Conservation (phyloP, 2,797 vertebrate genomes). For the Taeniopygia guttata region DNA sequence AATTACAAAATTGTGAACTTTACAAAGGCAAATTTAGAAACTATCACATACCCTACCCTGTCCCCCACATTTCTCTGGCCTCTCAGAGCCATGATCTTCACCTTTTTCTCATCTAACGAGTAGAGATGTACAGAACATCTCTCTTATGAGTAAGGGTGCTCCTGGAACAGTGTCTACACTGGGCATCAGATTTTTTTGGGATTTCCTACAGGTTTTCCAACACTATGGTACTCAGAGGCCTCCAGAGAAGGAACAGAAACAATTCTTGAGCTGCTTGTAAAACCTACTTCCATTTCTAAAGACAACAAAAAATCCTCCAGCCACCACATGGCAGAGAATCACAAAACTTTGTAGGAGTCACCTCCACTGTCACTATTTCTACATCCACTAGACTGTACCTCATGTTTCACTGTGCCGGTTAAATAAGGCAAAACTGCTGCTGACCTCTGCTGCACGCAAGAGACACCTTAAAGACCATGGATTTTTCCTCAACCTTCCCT, state of each 20-base stretch:
- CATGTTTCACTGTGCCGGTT: not conserved
- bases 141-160: not conserved
- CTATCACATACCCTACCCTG: not conserved
- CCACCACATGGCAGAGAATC: not conserved
- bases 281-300: not conserved
- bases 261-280: not conserved
- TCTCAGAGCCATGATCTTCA: not conserved
- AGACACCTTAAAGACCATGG: not conserved
- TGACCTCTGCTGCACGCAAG: not conserved
- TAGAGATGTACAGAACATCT: not conserved
- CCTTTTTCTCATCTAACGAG: not conserved
- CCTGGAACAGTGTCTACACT: not conserved
- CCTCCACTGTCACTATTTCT: not conserved
- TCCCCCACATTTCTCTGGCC: too few species aligned
- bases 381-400: not conserved
- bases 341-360: not conserved
- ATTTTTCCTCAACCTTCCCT: constrained; percentile 1
- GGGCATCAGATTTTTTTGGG: not conserved
- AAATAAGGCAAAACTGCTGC: not conserved
- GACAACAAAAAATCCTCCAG: not conserved
- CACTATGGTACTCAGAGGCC: not conserved
- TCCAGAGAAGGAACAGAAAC: not conserved
- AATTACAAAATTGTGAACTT: not conserved
- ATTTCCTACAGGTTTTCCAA: not conserved
- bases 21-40: not conserved